phyloP scores from a whole-genome alignment of 2,797 vertebrate species.

The Tamandua tetradactyla region DNA sequence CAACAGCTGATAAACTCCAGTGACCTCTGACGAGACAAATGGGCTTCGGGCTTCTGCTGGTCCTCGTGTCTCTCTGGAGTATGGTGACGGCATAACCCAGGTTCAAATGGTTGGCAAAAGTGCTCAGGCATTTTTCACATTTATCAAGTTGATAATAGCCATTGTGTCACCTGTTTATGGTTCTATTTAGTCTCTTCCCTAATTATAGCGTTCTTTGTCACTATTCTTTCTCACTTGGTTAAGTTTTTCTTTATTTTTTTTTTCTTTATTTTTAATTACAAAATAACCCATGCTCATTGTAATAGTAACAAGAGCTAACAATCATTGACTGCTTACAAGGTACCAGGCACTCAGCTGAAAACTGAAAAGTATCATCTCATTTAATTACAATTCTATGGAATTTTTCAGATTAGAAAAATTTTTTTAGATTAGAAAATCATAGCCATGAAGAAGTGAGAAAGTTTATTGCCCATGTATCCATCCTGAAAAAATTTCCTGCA shows the following conservation, averaged over 20 bases:
- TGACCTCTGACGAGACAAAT: slow-evolving; percentile 62
- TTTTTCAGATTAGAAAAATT: background rate
- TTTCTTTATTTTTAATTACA: background rate
- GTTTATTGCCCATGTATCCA: background rate
- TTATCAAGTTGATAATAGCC: background rate
- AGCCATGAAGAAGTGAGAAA: background rate
- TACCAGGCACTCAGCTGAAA: background rate
- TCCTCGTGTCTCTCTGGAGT: slow-evolving; percentile 23
- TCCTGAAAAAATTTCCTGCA: background rate
- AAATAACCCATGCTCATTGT: background rate
- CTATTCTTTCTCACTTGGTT: background rate
- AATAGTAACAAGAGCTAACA: background rate
- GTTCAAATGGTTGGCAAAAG: background rate
- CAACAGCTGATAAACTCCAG: slow-evolving; percentile 73
- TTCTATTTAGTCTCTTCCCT: background rate
- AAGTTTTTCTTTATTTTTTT: accelerated
- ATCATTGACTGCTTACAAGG: background rate
- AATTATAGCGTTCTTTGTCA: background rate
- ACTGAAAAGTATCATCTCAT: background rate
- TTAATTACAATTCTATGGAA: background rate
- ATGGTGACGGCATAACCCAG: background rate
- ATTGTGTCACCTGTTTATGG: background rate
- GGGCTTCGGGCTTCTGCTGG: slow-evolving; percentile 5
- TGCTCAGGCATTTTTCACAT: background rate
- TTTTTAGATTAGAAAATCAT: background rate